Base-by-base conservation (phyloP, 1,140 invertebrate species). In the Zaprionus lachaisei region DNA sequence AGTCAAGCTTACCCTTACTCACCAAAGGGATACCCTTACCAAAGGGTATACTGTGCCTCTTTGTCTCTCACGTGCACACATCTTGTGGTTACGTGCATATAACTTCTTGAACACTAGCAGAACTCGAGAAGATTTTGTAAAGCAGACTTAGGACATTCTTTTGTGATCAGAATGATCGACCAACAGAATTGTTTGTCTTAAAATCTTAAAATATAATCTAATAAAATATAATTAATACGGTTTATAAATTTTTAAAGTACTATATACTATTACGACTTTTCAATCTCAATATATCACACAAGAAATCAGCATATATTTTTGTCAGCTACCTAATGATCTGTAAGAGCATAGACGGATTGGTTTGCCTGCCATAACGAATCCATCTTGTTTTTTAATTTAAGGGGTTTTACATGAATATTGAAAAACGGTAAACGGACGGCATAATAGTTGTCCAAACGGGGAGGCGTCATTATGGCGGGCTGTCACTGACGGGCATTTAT, bases 361-460 rank as follows among this genome's bases (percentile, higher is more conserved):
- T 17, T 7, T 47, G 41, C 41, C 5, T n/a, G 7, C n/a, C 5
- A 17, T 47, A 47, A 47, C 41, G 6, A 15, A 5, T 63, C 44
- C 28, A 15, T 34, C 44, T 63, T 34, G 2, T 22, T 51, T 51
- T 49, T 56, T 38, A 17, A 61, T 61, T 14, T 41, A 38, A 61
- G 24, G 14, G 37, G 17, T 26, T 44, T 61, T 44, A 26, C 61
- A 51, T 63, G 24, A 63, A 63, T 51, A 47, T 49, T 63, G 24
- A 63, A 62, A 62, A 56, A 66, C 38, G 34, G 12, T 44, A 31
- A 65, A 67, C 22, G 26, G 51, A 57, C 37, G 22, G 38, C 17
- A 31, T 68, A 34, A 49, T 58, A 57, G 55, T 41, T 66, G 34
- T 56, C 14, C 54, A 7, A 28, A 28, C 24, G 22, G 54, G 54